Percentiles rank a stretch among this genome's conserved stretches.
Evolutionary conservation across 2,113 vertebrate genomes (phyloP).

Genomic region (Eurypyga helias): DNA sequence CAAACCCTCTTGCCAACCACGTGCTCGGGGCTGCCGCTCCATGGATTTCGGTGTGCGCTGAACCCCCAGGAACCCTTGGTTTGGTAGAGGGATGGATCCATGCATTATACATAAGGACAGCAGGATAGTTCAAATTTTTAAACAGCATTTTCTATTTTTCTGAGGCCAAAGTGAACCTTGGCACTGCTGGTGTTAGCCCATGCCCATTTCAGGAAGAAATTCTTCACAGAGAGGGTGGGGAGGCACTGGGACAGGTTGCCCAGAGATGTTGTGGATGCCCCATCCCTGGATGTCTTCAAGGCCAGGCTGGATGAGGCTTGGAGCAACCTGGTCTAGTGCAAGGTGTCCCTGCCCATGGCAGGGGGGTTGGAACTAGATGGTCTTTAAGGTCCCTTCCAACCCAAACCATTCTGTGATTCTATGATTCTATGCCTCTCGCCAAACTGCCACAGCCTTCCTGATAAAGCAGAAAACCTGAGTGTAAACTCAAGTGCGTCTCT

Average conservation of each 20-base stretch:
- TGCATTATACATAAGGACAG: neutral
- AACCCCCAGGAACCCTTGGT: accelerated
- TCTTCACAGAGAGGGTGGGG: too few species aligned
- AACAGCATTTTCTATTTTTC: neutral
- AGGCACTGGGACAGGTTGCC: too few species aligned
- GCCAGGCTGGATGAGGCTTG: too few species aligned
- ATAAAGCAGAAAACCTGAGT: neutral
- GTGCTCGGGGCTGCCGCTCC: accelerated
- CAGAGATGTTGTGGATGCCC: too few species aligned
- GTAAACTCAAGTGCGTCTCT: neutral
- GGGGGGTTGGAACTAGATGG: too few species aligned
- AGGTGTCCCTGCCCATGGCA: too few species aligned
- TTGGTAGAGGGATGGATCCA: neutral
- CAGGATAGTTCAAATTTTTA: neutral
- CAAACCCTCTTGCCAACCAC: accelerated
- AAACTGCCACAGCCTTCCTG: neutral
- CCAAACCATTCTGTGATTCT: too few species aligned
- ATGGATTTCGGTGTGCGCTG: accelerated
- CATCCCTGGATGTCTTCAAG: too few species aligned
- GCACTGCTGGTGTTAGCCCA: neutral
- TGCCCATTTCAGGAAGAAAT: too few species aligned
- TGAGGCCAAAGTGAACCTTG: neutral
- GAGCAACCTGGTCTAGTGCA: too few species aligned
- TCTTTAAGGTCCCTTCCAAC: too few species aligned
- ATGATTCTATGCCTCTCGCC: too few species aligned